Conservation (phyloP, 2,797 vertebrate genomes). For the Alosa sapidissima region DNA sequence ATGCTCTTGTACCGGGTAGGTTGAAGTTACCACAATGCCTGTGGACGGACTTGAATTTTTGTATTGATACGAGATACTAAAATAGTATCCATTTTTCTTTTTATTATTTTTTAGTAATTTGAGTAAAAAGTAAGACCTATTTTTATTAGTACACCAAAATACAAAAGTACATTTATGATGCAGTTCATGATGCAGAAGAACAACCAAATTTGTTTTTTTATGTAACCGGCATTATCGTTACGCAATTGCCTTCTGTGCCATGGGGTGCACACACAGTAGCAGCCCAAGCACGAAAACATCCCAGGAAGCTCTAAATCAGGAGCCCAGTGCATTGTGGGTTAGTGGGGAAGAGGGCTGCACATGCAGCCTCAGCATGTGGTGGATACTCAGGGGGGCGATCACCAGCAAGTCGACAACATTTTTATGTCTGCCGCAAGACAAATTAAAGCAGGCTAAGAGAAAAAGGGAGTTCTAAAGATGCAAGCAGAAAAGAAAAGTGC, state of each 20-base stretch:
- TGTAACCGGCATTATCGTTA: slow-evolving; percentile 69
- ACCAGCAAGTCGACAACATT: neutral
- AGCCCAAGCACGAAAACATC: slow-evolving; percentile 56
- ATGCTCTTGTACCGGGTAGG: neutral
- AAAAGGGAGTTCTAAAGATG: neutral
- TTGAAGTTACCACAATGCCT: neutral
- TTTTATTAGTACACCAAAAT: neutral
- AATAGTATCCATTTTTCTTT: neutral
- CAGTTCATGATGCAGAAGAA: neutral
- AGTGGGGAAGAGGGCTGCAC: slow-evolving; percentile 20
- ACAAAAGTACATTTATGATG: neutral
- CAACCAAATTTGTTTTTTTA: slow-evolving; percentile 57
- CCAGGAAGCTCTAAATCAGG: slow-evolving; percentile 18
- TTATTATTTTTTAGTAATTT: neutral
- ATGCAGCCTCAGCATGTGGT: neutral
- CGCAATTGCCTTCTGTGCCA: slow-evolving; percentile 58
- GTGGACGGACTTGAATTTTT: neutral
- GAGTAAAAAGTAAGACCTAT: neutral
- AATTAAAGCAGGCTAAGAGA: neutral
- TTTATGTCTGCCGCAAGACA: neutral
- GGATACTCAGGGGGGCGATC: neutral
- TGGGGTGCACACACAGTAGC: neutral
- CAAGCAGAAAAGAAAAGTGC: neutral
- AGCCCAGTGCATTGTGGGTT: slow-evolving; percentile 35
- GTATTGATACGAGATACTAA: neutral